Conservation (phyloP, 2,113 vertebrate species). For the Nycticebus coucang region DNA sequence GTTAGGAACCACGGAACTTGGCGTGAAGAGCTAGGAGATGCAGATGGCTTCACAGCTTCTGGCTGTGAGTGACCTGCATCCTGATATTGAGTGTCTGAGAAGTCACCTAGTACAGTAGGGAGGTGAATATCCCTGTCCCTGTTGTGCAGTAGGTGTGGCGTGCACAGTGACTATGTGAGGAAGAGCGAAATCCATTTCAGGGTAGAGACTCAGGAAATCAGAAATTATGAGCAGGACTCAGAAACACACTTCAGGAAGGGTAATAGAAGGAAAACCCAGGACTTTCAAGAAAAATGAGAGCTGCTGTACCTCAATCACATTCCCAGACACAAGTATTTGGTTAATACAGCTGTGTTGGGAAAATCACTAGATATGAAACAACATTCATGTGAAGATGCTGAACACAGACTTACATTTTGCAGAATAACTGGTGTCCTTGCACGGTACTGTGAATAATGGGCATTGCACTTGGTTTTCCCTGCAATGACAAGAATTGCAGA, state of each 20-base stretch:
- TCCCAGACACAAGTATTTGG: neutral
- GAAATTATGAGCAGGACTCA: neutral
- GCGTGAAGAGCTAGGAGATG: fast-evolving
- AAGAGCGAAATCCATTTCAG: fast-evolving
- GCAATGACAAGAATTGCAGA: neutral
- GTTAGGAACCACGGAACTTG: neutral
- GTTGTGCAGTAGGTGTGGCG: neutral
- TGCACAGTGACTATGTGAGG: neutral
- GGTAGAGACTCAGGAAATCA: neutral
- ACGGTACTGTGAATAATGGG: neutral
- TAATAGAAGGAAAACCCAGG: neutral
- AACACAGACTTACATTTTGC: neutral
- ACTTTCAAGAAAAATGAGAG: neutral
- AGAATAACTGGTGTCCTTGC: neutral
- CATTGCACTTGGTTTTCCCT: neutral
- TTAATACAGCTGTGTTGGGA: neutral
- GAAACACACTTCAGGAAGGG: neutral
- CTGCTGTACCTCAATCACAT: neutral
- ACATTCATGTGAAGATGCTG: neutral
- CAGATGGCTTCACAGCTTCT: neutral
- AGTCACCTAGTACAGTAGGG: neutral
- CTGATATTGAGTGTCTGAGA: neutral
- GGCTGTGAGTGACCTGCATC: neutral
- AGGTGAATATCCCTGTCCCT: neutral
- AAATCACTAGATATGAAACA: neutral